Conservation (phyloP, 2,888 invertebrate species). For the Tiliacea citrago region DNA sequence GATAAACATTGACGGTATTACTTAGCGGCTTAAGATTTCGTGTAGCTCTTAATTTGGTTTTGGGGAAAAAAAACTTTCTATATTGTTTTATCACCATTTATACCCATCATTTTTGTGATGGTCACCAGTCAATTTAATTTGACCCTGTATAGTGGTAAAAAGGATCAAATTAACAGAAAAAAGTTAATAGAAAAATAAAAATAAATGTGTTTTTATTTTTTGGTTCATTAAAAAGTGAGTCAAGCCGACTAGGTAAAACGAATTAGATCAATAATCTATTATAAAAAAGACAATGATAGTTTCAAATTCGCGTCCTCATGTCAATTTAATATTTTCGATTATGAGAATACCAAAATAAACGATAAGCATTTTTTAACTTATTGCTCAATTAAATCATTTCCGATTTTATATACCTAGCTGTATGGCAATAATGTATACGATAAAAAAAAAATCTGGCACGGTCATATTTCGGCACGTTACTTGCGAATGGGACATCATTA, state of each 20-base stretch:
- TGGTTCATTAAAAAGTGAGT: too few species aligned
- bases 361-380: neutral
- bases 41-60: slow-evolving; percentile 10
- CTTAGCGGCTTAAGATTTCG: slow-evolving; percentile 16
- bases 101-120: too few species aligned
- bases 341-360: slow-evolving; percentile 10
- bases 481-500: slow-evolving; percentile 6
- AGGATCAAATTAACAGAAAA: too few species aligned
- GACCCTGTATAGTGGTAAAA: too few species aligned
- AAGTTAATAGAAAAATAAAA: too few species aligned
- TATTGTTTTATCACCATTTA: too few species aligned
- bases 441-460: neutral
- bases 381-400: slow-evolving; percentile 15
- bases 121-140: too few species aligned
- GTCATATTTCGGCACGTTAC: slow-evolving; percentile 30
- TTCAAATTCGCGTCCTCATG: slow-evolving; percentile 1
- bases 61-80: neutral
- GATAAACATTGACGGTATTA: slow-evolving; percentile 15
- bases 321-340: neutral
- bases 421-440: slow-evolving; percentile 34
- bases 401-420: slow-evolving; percentile 12
- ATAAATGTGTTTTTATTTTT: too few species aligned
- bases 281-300: slow-evolving; percentile 9
- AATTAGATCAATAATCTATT: slow-evolving; percentile 14
- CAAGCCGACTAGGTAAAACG: too few species aligned